Percentiles rank a stretch among this genome's conserved stretches.
Conservation (phyloP, 1,140 invertebrate genomes). For the Diorhabda carinulata region DNA sequence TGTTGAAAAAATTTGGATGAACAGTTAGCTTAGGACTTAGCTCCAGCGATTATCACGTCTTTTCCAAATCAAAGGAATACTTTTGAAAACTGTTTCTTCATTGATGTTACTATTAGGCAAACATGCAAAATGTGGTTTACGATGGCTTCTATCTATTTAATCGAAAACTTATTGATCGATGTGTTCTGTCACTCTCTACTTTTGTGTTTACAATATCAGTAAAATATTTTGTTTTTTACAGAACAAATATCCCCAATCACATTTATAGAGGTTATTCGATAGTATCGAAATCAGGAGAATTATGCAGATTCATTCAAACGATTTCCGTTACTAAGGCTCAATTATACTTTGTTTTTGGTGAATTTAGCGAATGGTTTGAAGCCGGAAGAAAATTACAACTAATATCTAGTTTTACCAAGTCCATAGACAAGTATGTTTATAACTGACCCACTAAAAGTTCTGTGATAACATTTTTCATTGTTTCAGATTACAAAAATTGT, state of each 20-base stretch:
- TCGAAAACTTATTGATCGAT: too few species aligned
- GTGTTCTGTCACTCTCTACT: too few species aligned
- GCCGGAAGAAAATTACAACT: conserved; percentile 60
- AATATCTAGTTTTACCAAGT: conserved; percentile 67
- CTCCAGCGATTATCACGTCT: too few species aligned
- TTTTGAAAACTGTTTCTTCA: too few species aligned
- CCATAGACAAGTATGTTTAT: conserved; percentile 59
- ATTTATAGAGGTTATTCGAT: conserved; percentile 58
- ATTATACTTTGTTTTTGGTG: conserved; percentile 86
- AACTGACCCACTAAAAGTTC: background rate
- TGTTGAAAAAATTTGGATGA: too few species aligned
- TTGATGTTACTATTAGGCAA: too few species aligned
- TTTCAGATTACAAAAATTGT: conserved; percentile 24
- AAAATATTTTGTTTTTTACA: conserved; percentile 18
- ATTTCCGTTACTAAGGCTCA: conserved; percentile 61
- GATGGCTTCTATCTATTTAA: too few species aligned
- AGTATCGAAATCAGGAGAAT: conserved; percentile 49
- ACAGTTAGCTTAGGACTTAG: too few species aligned
- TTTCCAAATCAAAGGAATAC: too few species aligned
- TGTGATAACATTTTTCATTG: background rate
- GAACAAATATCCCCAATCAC: conserved; percentile 54
- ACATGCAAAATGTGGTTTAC: too few species aligned
- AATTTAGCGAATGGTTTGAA: conserved; percentile 87
- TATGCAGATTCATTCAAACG: conserved; percentile 58
- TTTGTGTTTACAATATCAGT: too few species aligned